Evolutionary conservation across 2,888 invertebrate species (phyloP).

Genomic region (Aphidius colemani): DNA sequence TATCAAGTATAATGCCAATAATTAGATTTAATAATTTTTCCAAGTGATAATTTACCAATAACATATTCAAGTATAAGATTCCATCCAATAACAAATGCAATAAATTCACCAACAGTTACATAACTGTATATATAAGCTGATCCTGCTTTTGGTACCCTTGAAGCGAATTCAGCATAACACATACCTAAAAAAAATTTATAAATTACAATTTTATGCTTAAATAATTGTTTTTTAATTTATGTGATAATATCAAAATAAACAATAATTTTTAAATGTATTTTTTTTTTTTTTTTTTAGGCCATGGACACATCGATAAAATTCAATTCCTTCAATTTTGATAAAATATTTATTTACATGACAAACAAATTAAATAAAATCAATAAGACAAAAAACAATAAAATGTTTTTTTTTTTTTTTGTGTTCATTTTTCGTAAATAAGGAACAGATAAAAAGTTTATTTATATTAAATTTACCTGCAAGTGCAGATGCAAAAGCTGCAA

Average conservation of each 20-base stretch:
- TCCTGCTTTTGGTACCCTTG: slow-evolving; percentile 79
- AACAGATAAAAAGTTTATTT: slow-evolving; percentile 13
- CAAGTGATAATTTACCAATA: slow-evolving; percentile 64
- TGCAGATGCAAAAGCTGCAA: slow-evolving; percentile 90
- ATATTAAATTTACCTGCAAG: slow-evolving; percentile 75
- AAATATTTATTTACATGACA: slow-evolving; percentile 8
- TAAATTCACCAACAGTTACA: slow-evolving; percentile 78
- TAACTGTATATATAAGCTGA: slow-evolving; percentile 88
- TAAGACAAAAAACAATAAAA: slow-evolving; percentile 9
- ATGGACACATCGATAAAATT: too few relatives aligned
- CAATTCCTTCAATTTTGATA: background rate
- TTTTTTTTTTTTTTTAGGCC: too few relatives aligned
- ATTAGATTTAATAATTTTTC: background rate
- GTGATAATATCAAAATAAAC: too few relatives aligned
- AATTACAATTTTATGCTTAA: background rate
- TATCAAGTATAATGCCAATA: slow-evolving; percentile 4
- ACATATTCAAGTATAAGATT: slow-evolving; percentile 80
- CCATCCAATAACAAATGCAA: slow-evolving; percentile 84
- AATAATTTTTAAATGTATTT: too few relatives aligned
- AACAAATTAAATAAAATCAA: slow-evolving; percentile 8
- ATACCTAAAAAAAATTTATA: slow-evolving; percentile 62
- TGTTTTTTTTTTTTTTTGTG: background rate
- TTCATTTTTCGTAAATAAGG: background rate
- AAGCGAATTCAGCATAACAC: slow-evolving; percentile 84
- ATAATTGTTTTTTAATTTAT: too few relatives aligned